Conservation (phyloP, 2,888 invertebrate species). For the Pandemis cinnamomeana region DNA sequence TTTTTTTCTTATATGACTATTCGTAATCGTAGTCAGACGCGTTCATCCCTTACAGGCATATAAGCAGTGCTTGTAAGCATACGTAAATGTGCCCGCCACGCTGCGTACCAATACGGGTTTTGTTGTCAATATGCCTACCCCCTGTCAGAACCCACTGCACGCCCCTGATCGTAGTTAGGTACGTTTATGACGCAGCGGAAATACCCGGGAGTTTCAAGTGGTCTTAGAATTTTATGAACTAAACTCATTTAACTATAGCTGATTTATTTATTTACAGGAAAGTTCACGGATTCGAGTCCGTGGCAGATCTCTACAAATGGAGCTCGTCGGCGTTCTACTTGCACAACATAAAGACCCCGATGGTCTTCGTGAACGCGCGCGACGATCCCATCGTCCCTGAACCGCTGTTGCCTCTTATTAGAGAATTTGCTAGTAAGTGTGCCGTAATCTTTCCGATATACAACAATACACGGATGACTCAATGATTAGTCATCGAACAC, state of each 20-base stretch:
- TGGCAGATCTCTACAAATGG: constrained; percentile 93
- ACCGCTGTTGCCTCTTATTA: constrained; percentile 88
- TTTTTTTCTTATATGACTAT: too few relatives aligned
- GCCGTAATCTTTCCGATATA: neutral
- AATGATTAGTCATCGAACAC: constrained; percentile 1
- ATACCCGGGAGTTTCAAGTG: too few relatives aligned
- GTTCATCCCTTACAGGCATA: too few relatives aligned
- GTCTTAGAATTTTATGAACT: neutral
- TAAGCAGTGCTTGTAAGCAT: too few relatives aligned
- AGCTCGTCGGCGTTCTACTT: constrained; percentile 93
- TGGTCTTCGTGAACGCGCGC: constrained; percentile 95
- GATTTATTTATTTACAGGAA: constrained; percentile 76
- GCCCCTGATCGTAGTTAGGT: too few relatives aligned
- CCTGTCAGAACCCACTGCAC: too few relatives aligned
- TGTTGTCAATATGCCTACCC: too few relatives aligned
- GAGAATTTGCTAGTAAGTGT: constrained; percentile 90
- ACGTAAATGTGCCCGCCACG: too few relatives aligned
- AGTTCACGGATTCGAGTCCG: constrained; percentile 90
- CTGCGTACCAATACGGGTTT: too few relatives aligned
- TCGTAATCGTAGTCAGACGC: too few relatives aligned
- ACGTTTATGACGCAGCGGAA: too few relatives aligned
- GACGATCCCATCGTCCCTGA: constrained; percentile 97
- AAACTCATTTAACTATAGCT: constrained; percentile 3
- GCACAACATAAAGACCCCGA: constrained; percentile 91
- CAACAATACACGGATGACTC: constrained; percentile 15